Conservation (phyloP, 2,113 vertebrate species). For the Oophaga pumilio region DNA sequence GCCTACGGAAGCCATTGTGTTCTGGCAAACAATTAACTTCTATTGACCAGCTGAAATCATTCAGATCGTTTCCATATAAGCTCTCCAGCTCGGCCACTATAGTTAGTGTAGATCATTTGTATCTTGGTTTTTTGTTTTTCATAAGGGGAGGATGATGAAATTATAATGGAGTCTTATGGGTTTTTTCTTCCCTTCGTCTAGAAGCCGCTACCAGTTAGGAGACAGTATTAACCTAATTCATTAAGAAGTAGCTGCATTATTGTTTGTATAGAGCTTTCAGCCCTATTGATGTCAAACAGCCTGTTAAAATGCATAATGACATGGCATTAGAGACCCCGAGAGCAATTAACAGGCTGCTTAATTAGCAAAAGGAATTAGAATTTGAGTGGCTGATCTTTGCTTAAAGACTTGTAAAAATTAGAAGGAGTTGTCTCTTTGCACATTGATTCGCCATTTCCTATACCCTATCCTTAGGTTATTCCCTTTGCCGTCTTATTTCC, state of each 20-base stretch:
- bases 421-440: conserved; percentile 79
- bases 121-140: conserved; percentile 35
- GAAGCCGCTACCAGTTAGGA: conserved; percentile 66
- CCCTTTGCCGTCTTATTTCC: conserved; percentile 67
- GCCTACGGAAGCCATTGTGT: neutral
- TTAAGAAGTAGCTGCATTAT: conserved; percentile 76
- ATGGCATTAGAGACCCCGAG: conserved; percentile 82
- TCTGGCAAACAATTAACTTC: conserved; percentile 9
- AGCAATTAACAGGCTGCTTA: conserved; percentile 97
- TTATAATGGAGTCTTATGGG: conserved; percentile 61
- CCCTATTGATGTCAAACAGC: conserved; percentile 81
- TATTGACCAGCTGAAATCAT: neutral
- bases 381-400: conserved; percentile 82
- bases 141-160: conserved; percentile 61
- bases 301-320: conserved; percentile 84
- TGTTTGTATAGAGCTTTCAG: conserved; percentile 76
- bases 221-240: conserved; percentile 68
- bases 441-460: conserved; percentile 75
- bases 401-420: conserved; percentile 75
- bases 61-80: neutral
- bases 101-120: conserved; percentile 54
- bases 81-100: conserved; percentile 20
- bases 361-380: conserved; percentile 89
- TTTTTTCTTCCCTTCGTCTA: conserved; percentile 53
- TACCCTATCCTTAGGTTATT: conserved; percentile 74